These are phyloP conservation scores for Liasis olivaceus DNA, from an alignment of 2,797 vertebrate genomes.

Conservation along the genomic window DNA sequence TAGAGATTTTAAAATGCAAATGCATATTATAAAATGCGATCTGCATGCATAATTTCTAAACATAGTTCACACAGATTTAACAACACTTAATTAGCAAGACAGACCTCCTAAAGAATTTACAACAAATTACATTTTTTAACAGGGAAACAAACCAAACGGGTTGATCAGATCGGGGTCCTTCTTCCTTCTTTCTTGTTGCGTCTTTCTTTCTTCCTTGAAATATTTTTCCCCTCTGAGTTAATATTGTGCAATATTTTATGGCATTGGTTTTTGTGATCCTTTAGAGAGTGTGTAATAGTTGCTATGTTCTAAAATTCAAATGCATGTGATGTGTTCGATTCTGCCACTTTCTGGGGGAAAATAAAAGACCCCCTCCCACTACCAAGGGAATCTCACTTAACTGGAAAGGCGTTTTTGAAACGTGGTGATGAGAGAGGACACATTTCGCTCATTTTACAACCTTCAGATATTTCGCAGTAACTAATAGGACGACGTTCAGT, in stretches of 20 bases:
- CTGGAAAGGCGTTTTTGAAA: constrained; percentile 33
- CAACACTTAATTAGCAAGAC: constrained; percentile 26
- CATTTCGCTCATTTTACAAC: constrained; percentile 50
- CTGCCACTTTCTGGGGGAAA: neutral
- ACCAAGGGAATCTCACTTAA: constrained; percentile 24
- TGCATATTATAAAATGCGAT: constrained; percentile 42
- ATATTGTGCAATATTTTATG: no score
- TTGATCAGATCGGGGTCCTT: constrained; percentile 24
- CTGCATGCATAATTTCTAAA: constrained; percentile 49
- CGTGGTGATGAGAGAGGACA: constrained; percentile 14
- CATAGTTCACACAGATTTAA: constrained; percentile 24
- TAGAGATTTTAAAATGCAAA: constrained; percentile 47
- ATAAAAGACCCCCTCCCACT: neutral
- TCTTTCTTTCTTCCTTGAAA: constrained; percentile 26
- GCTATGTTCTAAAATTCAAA: constrained; percentile 3
- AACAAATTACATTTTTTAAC: constrained; percentile 4
- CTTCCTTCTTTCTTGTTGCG: constrained; percentile 37
- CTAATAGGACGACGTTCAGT: constrained; percentile 39
- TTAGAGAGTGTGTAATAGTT: neutral
- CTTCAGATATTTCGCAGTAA: constrained; percentile 28
- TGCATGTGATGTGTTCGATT: neutral
- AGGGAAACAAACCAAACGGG: neutral
- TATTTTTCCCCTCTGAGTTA: no score
- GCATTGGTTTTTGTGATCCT: neutral
- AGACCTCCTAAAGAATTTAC: constrained; percentile 30